Evolutionary conservation across 2,113 vertebrate genomes (phyloP), one percentile per base, ranked within the genome.

Genomic region (Cephalopterus ornatus): DNA sequence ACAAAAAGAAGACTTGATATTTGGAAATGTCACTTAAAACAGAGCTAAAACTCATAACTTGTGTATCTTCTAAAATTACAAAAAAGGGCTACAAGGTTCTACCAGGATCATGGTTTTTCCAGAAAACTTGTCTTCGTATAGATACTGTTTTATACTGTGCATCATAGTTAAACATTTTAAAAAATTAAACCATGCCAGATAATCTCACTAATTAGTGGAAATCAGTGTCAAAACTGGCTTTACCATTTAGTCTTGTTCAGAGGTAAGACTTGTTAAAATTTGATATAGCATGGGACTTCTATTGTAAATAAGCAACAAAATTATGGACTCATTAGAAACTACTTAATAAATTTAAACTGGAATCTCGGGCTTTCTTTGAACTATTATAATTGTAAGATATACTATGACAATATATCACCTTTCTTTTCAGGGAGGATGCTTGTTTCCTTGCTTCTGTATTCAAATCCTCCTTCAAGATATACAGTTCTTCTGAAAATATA

Each of bases 191-290:
- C 16, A 21, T 37, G 8, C 1, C 10, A 59, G 12, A 47, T 42
- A 55, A 59, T 59, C 15, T 72, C 30, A 59, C 2, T 67, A n/a
- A 11, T 52, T 59, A 75, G 53, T 0, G 1, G 15, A 81, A 85
- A 77, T 23, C 1, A 5, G 7, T 18, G 6, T 23, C 1, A 0
- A 82, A 5, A 4, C 13, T 50, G 28, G 11, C 2, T 67, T 89
- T 82, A 59, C 4, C 4, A 19, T 9, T 71, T 50, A 26, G 9
- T 19, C 11, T 42, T 74, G 3, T 58, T 81, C 4, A 74, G 33
- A 46, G 11, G 4, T 21, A 50, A 63, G 19, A 44, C 16, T 3
- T 7, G 16, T 33, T 58, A 66, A 66, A 55, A 47, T 26, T 22
- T 71, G 0, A 50, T 78, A 37, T 20, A 50, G 9, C 44, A 6